Evolutionary conservation across 2,113 vertebrate species (phyloP).

Genomic region (Urocolius indicus): DNA sequence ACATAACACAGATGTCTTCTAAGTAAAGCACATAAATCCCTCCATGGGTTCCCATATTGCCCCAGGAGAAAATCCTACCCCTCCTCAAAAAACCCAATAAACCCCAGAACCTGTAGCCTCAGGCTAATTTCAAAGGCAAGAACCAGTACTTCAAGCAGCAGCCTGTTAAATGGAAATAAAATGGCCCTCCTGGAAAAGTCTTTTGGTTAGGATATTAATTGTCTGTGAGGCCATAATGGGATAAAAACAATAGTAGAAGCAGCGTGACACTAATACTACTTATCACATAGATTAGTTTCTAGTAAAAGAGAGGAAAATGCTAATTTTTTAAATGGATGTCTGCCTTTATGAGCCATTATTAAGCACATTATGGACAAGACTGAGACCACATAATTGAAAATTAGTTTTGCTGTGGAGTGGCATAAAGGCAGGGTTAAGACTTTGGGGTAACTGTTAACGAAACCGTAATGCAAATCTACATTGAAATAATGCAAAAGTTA

Average conservation of each 20-base stretch:
- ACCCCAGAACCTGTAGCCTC: background rate
- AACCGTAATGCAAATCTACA: background rate
- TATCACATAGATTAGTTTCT: background rate
- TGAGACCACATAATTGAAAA: background rate
- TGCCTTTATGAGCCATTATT: background rate
- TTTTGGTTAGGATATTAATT: background rate
- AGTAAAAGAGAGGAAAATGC: background rate
- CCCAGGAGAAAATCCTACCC: fast-evolving
- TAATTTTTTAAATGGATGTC: background rate
- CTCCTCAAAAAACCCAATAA: fast-evolving
- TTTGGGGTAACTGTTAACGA: background rate
- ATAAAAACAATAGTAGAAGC: background rate
- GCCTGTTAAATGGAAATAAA: background rate
- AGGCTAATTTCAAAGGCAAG: background rate
- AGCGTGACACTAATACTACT: background rate
- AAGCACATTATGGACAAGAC: background rate
- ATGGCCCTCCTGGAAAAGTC: background rate
- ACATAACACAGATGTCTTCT: background rate
- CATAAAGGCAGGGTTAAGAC: background rate
- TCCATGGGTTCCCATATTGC: background rate
- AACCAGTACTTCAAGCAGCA: background rate
- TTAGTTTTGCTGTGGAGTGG: background rate
- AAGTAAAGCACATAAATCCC: background rate
- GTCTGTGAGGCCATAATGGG: background rate
- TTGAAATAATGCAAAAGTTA: background rate